Conservation (phyloP, 2,888 invertebrate species). For the Xestia ashworthii region DNA sequence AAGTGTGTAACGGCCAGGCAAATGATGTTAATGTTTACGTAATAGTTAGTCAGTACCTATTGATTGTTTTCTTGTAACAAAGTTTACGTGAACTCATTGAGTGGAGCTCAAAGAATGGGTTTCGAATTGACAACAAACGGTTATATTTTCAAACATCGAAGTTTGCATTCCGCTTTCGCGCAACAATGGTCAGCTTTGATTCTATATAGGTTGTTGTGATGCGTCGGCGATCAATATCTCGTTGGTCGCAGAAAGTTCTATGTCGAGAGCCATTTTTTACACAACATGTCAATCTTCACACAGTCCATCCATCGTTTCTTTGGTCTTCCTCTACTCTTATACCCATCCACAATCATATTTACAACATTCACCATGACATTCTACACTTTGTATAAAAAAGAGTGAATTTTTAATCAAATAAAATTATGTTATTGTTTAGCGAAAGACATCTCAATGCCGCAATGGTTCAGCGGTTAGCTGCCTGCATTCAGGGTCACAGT, state of each 20-base stretch:
- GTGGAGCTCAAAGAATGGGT: slow-evolving; percentile 21
- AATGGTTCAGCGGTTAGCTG: neutral
- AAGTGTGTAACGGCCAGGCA: neutral
- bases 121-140: slow-evolving; percentile 22
- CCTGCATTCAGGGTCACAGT: neutral
- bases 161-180: neutral
- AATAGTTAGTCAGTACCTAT: neutral
- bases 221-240: neutral
- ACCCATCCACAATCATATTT: too few relatives aligned
- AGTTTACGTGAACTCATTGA: slow-evolving; percentile 13
- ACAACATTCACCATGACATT: too few relatives aligned
- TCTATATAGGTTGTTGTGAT: neutral
- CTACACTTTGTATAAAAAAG: too few relatives aligned
- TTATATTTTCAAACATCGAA: slow-evolving; percentile 32
- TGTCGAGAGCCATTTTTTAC: too few relatives aligned
- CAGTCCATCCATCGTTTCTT: too few relatives aligned
- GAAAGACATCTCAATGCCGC: slow-evolving; percentile 13
- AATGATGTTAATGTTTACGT: neutral
- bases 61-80: neutral
- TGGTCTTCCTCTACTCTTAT: too few relatives aligned
- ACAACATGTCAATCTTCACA: too few relatives aligned
- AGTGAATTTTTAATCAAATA: neutral
- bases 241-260: too few relatives aligned
- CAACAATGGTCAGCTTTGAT: neutral
- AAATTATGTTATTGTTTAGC: neutral